Evolutionary conservation across 2,113 vertebrate genomes (phyloP), one percentile per base, ranked within the genome.

Genomic region (Gadus macrocephalus): DNA sequence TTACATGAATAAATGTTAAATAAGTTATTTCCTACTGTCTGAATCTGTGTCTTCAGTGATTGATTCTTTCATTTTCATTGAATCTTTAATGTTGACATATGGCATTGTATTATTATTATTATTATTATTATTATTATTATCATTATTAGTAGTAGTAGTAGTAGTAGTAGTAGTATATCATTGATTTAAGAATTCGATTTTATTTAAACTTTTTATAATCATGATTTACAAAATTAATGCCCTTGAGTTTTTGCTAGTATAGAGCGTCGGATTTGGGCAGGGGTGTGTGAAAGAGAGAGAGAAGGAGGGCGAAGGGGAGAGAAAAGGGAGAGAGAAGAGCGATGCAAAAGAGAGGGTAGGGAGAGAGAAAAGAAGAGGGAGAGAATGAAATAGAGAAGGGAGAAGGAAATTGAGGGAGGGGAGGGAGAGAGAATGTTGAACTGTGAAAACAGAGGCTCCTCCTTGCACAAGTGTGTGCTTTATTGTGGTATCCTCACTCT

Each of bases 211-310:
- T 31, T 6, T 31, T 31, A 4, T 31, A 31, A 31, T 31, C 31
- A 31, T 31, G 4, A 31, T 31, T 31, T 31, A 31, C 31, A 2
- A 59, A 59, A 59, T 16, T 15, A 15, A 59, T 19, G 19, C 19
- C 5, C n/a, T n/a, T 59, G 17, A 59, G n/a, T 71, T 35, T 59
- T 59, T 69, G 80, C 64, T 80, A 70, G 35, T 78, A 80, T 75
- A 68, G 8, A 59, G 4, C 6, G 19, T 14, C 2, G 16, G n/a
- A 58, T 4, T 15, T 17, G 15, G n/a, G n/a, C 55, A 58, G 11
- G 58, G 17, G 31, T 7, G 42, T 49, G 55, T 1, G 55, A 58
- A 17, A 17, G 55, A 16, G 17, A 15, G 25, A 14, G 42, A 15
- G n/a, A 19, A 6, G 16, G 3, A n/a, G 8, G 58, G 58, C 70